Percentiles rank a stretch among this genome's conserved stretches.
phyloP scores from a whole-genome alignment of 2,797 vertebrate species.

The Anguilla obscura region DNA sequence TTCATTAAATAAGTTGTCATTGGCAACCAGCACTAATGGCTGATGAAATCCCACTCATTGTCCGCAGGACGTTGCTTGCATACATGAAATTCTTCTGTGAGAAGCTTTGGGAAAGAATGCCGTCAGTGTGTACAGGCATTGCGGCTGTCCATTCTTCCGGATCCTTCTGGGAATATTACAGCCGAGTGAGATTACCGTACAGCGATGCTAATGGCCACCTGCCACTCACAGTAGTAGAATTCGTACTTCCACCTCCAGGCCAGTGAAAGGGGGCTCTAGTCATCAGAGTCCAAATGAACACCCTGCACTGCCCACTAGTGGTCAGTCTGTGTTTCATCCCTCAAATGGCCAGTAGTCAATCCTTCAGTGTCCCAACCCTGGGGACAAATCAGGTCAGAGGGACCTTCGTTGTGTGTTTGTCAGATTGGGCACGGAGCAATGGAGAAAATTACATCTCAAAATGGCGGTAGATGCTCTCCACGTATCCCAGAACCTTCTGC shows the following conservation, averaged over 20 bases:
- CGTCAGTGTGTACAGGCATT: not conserved
- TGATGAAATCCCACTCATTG: not conserved
- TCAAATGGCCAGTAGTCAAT: not conserved
- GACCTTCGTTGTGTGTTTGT: not conserved
- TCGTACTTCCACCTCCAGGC: not conserved
- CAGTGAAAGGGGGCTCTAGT: not conserved
- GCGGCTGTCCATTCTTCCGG: not conserved
- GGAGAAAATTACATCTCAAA: conserved; percentile 75
- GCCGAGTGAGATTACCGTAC: not conserved
- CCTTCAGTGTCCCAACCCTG: not conserved
- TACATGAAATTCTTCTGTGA: not conserved
- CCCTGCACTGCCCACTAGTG: not conserved
- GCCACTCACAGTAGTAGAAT: no score
- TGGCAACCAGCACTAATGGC: not conserved
- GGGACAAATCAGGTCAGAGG: not conserved
- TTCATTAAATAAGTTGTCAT: not conserved
- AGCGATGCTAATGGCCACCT: not conserved
- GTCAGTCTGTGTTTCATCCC: not conserved
- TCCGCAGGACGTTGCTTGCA: not conserved
- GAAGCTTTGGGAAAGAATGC: not conserved
- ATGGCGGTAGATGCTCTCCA: conserved; percentile 79
- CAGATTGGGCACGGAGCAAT: not conserved
- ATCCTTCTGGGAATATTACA: not conserved
- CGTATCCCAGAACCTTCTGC: conserved; percentile 80
- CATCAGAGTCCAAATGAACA: not conserved